Percentiles rank a stretch among this genome's conserved stretches.
These are phyloP conservation scores for Orycteropus afer DNA, from an alignment of 2,113 vertebrate genomes.

Conservation along the genomic window DNA sequence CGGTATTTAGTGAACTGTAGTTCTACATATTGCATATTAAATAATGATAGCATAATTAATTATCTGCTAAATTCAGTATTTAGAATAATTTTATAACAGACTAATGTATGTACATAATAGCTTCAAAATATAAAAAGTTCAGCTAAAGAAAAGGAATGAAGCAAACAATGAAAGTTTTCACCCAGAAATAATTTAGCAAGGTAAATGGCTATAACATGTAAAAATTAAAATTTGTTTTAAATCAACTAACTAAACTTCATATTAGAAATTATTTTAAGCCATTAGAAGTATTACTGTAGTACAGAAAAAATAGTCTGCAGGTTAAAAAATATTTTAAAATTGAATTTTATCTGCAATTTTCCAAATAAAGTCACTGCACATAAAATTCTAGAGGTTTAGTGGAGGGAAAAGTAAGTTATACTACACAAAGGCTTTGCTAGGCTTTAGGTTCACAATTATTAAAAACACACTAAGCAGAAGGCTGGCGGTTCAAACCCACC, in stretches of 20 bases:
- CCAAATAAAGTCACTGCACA: constrained; percentile 19
- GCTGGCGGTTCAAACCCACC: too few relatives aligned
- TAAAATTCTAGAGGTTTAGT: background rate
- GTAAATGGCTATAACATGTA: constrained; percentile 27
- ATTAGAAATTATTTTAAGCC: constrained; percentile 34
- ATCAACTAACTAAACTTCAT: constrained; percentile 48
- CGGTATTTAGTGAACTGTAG: background rate
- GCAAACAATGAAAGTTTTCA: background rate
- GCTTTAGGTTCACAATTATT: background rate
- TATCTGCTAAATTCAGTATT: background rate
- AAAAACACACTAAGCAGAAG: background rate
- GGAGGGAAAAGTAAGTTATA: background rate
- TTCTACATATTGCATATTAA: background rate
- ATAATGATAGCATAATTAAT: background rate
- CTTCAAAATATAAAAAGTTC: constrained; percentile 33
- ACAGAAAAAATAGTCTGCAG: constrained; percentile 42
- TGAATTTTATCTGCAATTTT: constrained; percentile 28
- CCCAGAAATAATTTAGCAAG: constrained; percentile 65
- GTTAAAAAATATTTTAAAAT: constrained; percentile 55
- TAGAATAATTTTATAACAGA: constrained; percentile 8
- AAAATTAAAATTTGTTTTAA: constrained; percentile 70
- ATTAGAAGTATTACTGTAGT: constrained; percentile 54
- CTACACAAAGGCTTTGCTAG: background rate
- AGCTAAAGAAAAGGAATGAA: constrained; percentile 47
- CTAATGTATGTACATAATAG: background rate